Percentiles rank a stretch among this genome's conserved stretches.
Conservation (phyloP, 2,888 invertebrate species). For the Embidobia sp. region DNA sequence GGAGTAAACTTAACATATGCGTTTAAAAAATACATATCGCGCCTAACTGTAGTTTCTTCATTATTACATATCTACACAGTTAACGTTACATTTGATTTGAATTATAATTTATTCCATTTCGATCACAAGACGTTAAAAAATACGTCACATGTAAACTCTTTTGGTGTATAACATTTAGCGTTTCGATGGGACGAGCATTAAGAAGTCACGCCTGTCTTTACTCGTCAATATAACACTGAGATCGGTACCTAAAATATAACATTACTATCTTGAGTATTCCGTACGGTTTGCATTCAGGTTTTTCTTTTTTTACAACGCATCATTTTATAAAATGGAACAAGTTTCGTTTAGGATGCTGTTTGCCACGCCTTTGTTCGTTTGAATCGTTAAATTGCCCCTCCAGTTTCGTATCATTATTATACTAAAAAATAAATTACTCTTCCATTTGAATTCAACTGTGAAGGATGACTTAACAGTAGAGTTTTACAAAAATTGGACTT, state of each 20-base stretch:
- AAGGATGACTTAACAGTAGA: conserved; percentile 26
- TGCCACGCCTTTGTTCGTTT: not conserved
- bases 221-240: conserved; percentile 70
- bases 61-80: conserved; percentile 58
- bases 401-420: not conserved
- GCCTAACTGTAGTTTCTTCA: conserved; percentile 18
- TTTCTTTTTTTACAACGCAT: conserved; percentile 49
- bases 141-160: conserved; percentile 61
- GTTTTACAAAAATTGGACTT: conserved; percentile 53
- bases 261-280: conserved; percentile 74
- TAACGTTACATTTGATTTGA: conserved; percentile 59
- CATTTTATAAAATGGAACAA: conserved; percentile 43
- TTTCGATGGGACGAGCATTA: conserved; percentile 41
- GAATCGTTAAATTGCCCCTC: not conserved
- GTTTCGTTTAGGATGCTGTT: conserved; percentile 4
- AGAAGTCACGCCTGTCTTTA: conserved; percentile 12
- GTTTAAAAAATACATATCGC: conserved; percentile 52
- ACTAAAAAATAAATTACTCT: conserved; percentile 42
- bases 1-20: conserved; percentile 48
- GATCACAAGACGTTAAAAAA: conserved; percentile 63
- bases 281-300: conserved; percentile 19
- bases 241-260: conserved; percentile 76
- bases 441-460: conserved; percentile 11
- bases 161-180: conserved; percentile 65
- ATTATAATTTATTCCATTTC: conserved; percentile 55